Evolutionary conservation across 2,113 vertebrate genomes (phyloP), one percentile per base, ranked within the genome.

Genomic region (Pseudopodoces humilis): DNA sequence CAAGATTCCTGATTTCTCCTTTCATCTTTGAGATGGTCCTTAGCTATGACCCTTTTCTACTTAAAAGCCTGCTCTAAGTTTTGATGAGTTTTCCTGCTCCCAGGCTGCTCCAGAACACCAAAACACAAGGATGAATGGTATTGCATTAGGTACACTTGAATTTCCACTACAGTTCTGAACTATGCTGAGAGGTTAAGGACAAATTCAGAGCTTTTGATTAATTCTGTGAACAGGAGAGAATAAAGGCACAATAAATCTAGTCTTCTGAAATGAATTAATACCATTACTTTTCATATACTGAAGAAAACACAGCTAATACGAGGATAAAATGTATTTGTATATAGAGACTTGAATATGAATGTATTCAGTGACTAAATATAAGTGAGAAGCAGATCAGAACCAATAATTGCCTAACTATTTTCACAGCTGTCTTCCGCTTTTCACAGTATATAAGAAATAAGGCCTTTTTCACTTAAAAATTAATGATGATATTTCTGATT

Each of bases 401-500:
- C 6, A 9, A 77, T 56, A 76, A 67, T 6, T 22, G 33, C 18
- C 8, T n/a, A 77, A 35, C 35, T 47, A 72, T 39, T 65, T 33
- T 85, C 82, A 94, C 71, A 92, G 85, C 46, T 44, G 37, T 83
- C 50, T 88, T 23, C 50, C 71, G 50, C 30, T 70, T 55, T 92
- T 94, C 74, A 59, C 19, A 39, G 56, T n/a, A 72, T 33, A 49
- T 63, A 59, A 62, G n/a, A 74, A 68, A 59, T 75, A 84, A 95
- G 28, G 16, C 15, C 49, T 90, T 95, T 64, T 88, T 87, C 31
- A 93, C 44, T 94, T 93, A 93, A 96, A 96, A 96, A 89, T 85
- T 62, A 94, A 20, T 82, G 68, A 47, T 11, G 4, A 19, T 37
- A 24, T 25, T 72, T 83, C 59, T 58, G 19, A 37, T 33, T 75